phyloP scores from a whole-genome alignment of 2,797 vertebrate species.

The Brachyalestes nurse region DNA sequence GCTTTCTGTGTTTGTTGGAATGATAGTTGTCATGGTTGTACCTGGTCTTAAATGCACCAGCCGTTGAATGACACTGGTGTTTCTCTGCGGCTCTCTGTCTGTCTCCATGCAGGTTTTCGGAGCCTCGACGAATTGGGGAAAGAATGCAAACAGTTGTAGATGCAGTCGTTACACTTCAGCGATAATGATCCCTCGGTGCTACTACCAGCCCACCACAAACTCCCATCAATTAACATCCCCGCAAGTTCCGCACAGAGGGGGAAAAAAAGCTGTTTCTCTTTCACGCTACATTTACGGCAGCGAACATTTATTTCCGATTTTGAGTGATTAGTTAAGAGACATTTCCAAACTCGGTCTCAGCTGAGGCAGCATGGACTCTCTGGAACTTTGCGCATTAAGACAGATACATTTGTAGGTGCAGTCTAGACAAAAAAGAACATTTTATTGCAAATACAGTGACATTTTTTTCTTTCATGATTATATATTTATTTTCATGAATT shows the following conservation, averaged over 20 bases:
- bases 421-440: neutral
- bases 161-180: slow-evolving; percentile 81
- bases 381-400: slow-evolving; percentile 60
- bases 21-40: slow-evolving; percentile 6
- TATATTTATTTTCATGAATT: too few species aligned
- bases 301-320: slow-evolving; percentile 81
- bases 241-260: slow-evolving; percentile 62
- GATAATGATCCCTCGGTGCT: slow-evolving; percentile 83
- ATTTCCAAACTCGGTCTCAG: slow-evolving; percentile 65
- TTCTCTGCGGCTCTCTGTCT: slow-evolving; percentile 7
- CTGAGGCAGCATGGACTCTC: slow-evolving; percentile 55
- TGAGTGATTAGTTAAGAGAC: slow-evolving; percentile 79
- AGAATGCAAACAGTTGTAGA: slow-evolving; percentile 80
- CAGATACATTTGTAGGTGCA: neutral
- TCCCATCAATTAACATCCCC: slow-evolving; percentile 84
- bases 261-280: slow-evolving; percentile 70
- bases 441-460: too few species aligned
- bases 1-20: neutral
- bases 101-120: slow-evolving; percentile 23
- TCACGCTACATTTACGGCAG: slow-evolving; percentile 81
- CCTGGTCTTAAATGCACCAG: slow-evolving; percentile 7
- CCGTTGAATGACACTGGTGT: slow-evolving; percentile 60
- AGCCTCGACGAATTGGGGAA: slow-evolving; percentile 10
- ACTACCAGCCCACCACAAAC: slow-evolving; percentile 80
- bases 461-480: too few species aligned